phyloP scores from a whole-genome alignment of 2,113 vertebrate species.

The Myodes glareolus region DNA sequence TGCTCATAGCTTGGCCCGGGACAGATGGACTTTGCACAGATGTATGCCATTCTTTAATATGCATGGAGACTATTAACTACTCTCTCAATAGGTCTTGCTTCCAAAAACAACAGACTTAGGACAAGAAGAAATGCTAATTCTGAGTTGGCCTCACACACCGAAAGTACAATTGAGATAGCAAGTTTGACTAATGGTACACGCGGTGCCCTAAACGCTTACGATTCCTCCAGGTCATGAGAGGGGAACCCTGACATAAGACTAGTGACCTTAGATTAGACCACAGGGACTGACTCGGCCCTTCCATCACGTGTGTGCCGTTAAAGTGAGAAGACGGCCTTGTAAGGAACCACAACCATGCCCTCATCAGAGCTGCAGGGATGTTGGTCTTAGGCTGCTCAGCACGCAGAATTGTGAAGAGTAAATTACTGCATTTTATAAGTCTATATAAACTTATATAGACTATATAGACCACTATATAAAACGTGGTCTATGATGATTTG shows the following conservation, averaged over 20 bases:
- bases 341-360: not conserved
- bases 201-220: not conserved
- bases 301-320: not conserved
- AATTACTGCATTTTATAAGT: not conserved
- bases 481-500: not conserved
- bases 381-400: not conserved
- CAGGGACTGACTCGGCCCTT: not conserved
- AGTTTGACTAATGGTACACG: not conserved
- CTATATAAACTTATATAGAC: too few species aligned
- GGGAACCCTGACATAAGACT: not conserved
- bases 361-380: not conserved
- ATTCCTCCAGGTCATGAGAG: not conserved
- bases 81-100: not conserved
- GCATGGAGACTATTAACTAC: not conserved
- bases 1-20: not conserved
- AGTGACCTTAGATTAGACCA: not conserved
- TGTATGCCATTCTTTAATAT: not conserved
- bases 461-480: too few species aligned
- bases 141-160: not conserved
- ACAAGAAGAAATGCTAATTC: not conserved
- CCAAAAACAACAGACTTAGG: not conserved
- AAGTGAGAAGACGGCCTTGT: not conserved
- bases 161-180: not conserved
- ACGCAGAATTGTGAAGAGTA: not conserved
- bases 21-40: not conserved